Evolutionary conservation across 1,140 invertebrate species (phyloP).

Genomic region (Neuroterus valhalla): DNA sequence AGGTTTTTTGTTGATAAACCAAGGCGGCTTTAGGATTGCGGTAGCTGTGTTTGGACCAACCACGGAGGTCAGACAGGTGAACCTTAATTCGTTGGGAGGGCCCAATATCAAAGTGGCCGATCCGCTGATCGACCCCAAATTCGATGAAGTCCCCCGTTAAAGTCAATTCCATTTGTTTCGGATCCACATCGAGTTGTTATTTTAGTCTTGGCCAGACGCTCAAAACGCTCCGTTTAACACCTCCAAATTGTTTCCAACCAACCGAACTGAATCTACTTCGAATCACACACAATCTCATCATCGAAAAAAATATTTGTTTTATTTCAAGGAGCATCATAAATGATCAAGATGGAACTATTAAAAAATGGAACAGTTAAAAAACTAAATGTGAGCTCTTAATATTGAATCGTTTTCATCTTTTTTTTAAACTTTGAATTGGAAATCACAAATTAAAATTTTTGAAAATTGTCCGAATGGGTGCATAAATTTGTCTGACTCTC

Average conservation of each 20-base stretch:
- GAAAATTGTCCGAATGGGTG: too few species aligned
- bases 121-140: constrained; percentile 19
- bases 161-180: constrained; percentile 29
- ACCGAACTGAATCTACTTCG: too few species aligned
- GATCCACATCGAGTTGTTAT: constrained; percentile 11
- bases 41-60: constrained; percentile 32
- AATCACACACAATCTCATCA: too few species aligned
- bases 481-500: too few species aligned
- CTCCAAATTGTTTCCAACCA: constrained; percentile 17
- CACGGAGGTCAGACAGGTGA: constrained; percentile 47
- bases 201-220: neutral
- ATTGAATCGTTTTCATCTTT: too few species aligned
- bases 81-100: constrained; percentile 46
- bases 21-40: constrained; percentile 12
- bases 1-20: constrained; percentile 30
- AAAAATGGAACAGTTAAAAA: too few species aligned
- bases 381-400: too few species aligned
- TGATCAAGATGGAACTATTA: too few species aligned
- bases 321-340: too few species aligned
- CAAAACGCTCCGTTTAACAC: constrained; percentile 23
- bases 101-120: constrained; percentile 45
- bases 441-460: too few species aligned
- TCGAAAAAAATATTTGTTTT: too few species aligned
- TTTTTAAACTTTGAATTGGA: too few species aligned
- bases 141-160: constrained; percentile 39